Evolutionary conservation across 1,140 invertebrate species (phyloP).

Genomic region (Delia radicum): DNA sequence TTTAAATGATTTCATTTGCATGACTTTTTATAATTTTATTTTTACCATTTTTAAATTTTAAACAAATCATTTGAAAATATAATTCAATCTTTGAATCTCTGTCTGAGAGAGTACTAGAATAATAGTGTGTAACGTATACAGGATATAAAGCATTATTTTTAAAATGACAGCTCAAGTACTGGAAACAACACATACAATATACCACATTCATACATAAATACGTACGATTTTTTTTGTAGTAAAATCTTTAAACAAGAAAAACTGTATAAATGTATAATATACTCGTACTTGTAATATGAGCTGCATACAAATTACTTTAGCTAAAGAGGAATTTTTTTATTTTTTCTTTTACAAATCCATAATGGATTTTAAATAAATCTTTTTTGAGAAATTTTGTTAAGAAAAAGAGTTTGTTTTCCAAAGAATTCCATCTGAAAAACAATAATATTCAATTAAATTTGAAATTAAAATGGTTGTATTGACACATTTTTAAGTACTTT

Average conservation of each 20-base stretch:
- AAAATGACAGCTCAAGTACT: neutral
- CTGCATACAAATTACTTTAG: conserved; percentile 13
- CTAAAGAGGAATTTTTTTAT: neutral
- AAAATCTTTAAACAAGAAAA: neutral
- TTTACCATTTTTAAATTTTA: no score
- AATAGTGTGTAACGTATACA: no score
- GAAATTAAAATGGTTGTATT: neutral
- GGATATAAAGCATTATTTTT: neutral
- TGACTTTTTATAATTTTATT: no score
- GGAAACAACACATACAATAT: neutral
- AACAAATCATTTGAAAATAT: no score
- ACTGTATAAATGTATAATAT: neutral
- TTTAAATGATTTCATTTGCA: no score
- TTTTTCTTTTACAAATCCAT: neutral
- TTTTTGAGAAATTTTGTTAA: no score
- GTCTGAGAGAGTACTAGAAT: no score
- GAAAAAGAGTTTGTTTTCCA: neutral
- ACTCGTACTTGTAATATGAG: conserved; percentile 1
- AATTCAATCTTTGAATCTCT: no score
- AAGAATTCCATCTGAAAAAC: neutral
- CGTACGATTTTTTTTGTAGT: neutral
- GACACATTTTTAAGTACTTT: neutral
- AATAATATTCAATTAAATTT: neutral
- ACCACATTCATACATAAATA: neutral
- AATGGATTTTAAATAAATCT: neutral